phyloP scores from a whole-genome alignment of 2,797 vertebrate species.

The Arctocebus calabarensis region DNA sequence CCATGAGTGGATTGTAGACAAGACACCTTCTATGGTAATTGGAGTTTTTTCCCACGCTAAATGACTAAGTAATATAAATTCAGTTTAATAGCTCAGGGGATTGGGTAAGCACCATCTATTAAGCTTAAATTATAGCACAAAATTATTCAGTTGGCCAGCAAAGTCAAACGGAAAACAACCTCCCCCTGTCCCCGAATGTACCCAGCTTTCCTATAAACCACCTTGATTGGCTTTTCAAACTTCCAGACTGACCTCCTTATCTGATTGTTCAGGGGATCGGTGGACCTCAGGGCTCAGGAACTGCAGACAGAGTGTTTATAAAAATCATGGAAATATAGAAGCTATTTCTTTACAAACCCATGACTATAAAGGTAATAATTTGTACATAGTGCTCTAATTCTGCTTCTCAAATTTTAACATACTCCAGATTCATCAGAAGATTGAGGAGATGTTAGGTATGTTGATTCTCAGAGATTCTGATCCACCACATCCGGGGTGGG shows the following conservation, averaged over 20 bases:
- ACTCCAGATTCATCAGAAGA: not conserved
- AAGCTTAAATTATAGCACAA: conserved; percentile 25
- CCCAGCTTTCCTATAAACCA: not conserved
- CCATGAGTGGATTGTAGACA: not conserved
- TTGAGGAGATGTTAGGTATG: not conserved
- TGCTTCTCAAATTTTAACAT: not conserved
- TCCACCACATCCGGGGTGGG: not conserved
- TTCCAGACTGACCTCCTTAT: not conserved
- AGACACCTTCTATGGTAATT: not conserved
- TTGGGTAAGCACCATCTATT: not conserved
- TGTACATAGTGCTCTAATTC: not conserved
- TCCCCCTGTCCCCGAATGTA: not conserved
- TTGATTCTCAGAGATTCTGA: not conserved
- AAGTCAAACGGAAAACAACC: not conserved
- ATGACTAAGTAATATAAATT: conserved; percentile 46
- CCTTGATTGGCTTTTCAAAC: not conserved
- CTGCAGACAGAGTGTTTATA: not conserved
- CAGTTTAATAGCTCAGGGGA: not conserved
- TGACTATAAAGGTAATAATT: not conserved
- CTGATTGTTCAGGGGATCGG: not conserved
- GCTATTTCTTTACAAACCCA: conserved; percentile 25
- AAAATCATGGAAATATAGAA: not conserved
- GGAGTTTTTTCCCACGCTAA: conserved; percentile 23
- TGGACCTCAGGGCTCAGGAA: not conserved
- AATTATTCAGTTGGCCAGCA: not conserved